Base-by-base conservation (phyloP, 2,888 invertebrate genomes). In the Cephus nigrinus region DNA sequence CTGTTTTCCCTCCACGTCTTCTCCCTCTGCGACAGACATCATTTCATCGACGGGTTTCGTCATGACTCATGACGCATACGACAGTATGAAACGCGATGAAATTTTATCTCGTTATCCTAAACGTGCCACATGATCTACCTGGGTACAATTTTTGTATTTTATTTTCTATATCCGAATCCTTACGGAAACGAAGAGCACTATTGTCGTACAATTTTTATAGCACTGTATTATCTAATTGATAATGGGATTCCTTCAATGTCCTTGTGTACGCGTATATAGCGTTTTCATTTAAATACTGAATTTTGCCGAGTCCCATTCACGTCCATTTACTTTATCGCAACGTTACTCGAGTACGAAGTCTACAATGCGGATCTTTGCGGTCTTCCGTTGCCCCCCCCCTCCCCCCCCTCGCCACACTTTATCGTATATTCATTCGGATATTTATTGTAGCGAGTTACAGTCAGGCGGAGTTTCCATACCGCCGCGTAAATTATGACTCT, bases 401-500 rank as follows among this genome's bases (percentile, higher is more conserved):
- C 12, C 0, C 35, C 1, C 3, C 35, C 3, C 33, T 30, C 81
- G 23, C 9, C 1, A 9, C 55, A 23, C 23, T 85, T 85, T 85
- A 85, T 85, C 82, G 85, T 83, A 55, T 55, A 55, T 55, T 15
- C 55, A 23, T 55, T 23, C 9, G 9, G 55, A 9, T 55, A 55
- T 55, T 55, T 55, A 55, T 55, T 23, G 55, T 85, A 85, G 84
- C 84, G 83, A 84, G 76, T 83, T 55, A 55, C 81, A 83, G 80
- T 81, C 84, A 83, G 81, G 79, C 82, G 81, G 84, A 82, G 82
- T 84, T 85, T 85, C 82, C 31, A 12, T 33, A 31, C 71, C 5
- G 23, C 4, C 81, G 79, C 81, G 79, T 83, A 84, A 86, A 87
- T 86, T 85, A 86, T 84, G 80, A 81, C 86, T 80, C 82, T 85